Conservation (phyloP, 2,797 vertebrate genomes). For the Enteromius mattozi region DNA sequence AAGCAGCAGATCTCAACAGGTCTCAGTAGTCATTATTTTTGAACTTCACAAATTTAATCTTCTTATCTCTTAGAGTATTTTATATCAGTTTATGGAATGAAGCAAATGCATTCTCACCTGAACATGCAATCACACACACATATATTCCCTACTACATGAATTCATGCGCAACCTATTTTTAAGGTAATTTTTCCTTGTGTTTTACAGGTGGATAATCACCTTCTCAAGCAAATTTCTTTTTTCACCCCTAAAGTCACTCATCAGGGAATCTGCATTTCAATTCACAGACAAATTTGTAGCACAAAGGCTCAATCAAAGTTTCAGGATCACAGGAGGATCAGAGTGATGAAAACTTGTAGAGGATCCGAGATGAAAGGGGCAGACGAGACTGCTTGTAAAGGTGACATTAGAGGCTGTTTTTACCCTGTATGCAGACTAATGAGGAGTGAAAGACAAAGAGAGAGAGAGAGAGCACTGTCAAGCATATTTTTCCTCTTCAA, state of each 20-base stretch:
- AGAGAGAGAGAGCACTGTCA: conserved; percentile 28
- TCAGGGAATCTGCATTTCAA: conserved; percentile 81
- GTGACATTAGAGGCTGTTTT: conserved; percentile 87
- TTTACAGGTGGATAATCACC: conserved; percentile 55
- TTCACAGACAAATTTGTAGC: conserved; percentile 81
- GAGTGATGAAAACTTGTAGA: conserved; percentile 77
- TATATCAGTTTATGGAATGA: neutral
- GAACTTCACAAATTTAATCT: neutral
- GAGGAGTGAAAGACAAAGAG: conserved; percentile 72
- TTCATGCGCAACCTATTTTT: conserved; percentile 20
- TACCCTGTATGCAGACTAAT: conserved; percentile 84
- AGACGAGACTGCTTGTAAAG: conserved; percentile 85
- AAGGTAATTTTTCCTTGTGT: conserved; percentile 29
- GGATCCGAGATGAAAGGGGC: conserved; percentile 86
- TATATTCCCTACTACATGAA: neutral
- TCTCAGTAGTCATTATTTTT: neutral
- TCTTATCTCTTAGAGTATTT: neutral
- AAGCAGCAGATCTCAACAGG: neutral
- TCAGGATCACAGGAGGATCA: conserved; percentile 77
- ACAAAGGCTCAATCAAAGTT: conserved; percentile 82
- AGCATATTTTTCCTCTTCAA: conserved; percentile 77
- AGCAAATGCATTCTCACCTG: neutral
- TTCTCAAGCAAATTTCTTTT: conserved; percentile 51
- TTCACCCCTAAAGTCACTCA: conserved; percentile 66
- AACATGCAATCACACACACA: conserved; percentile 9